Evolutionary conservation across 1,140 invertebrate genomes (phyloP).

Genomic region (Drosophila arawakana): DNA sequence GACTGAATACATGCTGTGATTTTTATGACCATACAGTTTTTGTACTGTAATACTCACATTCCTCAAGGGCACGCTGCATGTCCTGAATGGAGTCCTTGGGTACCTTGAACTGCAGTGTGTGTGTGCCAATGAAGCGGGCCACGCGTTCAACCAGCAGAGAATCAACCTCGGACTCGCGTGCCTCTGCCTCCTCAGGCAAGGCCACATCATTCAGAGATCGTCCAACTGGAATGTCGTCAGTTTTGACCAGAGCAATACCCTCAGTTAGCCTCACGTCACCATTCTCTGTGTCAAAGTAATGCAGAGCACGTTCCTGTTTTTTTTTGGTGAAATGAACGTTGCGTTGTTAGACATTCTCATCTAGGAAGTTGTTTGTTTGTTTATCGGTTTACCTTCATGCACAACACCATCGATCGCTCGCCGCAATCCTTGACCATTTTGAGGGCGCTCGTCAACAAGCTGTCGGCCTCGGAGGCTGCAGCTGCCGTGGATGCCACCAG

Average conservation of each 20-base stretch:
- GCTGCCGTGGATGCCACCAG: conserved; percentile 85
- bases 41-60: conserved; percentile 80
- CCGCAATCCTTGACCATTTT: conserved; percentile 88
- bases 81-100: conserved; percentile 89
- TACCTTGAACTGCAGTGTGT: conserved; percentile 91
- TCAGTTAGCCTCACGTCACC: conserved; percentile 87
- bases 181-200: conserved; percentile 88
- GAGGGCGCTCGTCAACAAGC: conserved; percentile 86
- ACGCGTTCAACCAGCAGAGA: conserved; percentile 90
- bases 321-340: conserved; percentile 11
- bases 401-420: conserved; percentile 89
- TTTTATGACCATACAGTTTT: not conserved
- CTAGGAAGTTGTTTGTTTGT: too few species aligned
- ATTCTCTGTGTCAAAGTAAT: conserved; percentile 87
- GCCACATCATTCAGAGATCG: conserved; percentile 85
- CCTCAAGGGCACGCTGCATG: conserved; percentile 88
- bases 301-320: conserved; percentile 87
- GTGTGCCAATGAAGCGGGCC: conserved; percentile 90
- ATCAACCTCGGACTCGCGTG: conserved; percentile 91
- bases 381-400: conserved; percentile 87
- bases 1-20: not conserved
- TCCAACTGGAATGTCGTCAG: conserved; percentile 86
- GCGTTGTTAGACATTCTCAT: not conserved
- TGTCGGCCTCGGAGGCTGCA: conserved; percentile 78
- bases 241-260: conserved; percentile 89